Conservation (phyloP, 1,140 invertebrate species). For the Piezodorus guildinii region DNA sequence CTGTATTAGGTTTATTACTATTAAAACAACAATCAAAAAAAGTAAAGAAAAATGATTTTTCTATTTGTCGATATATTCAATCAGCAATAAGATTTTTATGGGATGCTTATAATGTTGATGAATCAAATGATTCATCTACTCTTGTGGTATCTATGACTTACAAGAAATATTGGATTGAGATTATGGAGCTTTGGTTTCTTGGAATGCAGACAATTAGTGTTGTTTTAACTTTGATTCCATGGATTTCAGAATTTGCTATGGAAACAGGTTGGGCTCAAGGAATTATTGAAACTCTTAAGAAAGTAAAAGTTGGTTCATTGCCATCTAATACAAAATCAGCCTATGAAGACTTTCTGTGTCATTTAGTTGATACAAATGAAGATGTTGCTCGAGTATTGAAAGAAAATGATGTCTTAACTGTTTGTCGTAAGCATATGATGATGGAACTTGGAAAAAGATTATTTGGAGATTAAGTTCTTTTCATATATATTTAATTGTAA, state of each 20-base stretch:
- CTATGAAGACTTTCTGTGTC: constrained; percentile 78
- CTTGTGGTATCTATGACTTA: constrained; percentile 74
- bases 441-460: constrained; percentile 78
- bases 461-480: constrained; percentile 41
- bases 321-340: constrained; percentile 74
- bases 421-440: constrained; percentile 73
- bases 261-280: constrained; percentile 86
- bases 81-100: constrained; percentile 78
- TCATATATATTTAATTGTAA: not conserved
- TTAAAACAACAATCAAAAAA: constrained; percentile 70
- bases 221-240: constrained; percentile 65
- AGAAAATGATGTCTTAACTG: constrained; percentile 66
- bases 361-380: constrained; percentile 68
- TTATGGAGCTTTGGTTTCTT: constrained; percentile 84
- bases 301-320: constrained; percentile 67
- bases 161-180: constrained; percentile 75
- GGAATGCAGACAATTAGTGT: constrained; percentile 83
- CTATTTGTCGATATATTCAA: constrained; percentile 75
- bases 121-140: constrained; percentile 65
- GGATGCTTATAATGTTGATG: constrained; percentile 82
- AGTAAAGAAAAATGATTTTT: constrained; percentile 75
- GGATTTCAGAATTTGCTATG: constrained; percentile 80
- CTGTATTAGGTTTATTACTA: constrained; percentile 67
- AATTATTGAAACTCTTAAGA: constrained; percentile 60
- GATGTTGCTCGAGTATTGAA: constrained; percentile 62